Conservation (phyloP, 2,888 invertebrate genomes). For the Drosophila koepferae region DNA sequence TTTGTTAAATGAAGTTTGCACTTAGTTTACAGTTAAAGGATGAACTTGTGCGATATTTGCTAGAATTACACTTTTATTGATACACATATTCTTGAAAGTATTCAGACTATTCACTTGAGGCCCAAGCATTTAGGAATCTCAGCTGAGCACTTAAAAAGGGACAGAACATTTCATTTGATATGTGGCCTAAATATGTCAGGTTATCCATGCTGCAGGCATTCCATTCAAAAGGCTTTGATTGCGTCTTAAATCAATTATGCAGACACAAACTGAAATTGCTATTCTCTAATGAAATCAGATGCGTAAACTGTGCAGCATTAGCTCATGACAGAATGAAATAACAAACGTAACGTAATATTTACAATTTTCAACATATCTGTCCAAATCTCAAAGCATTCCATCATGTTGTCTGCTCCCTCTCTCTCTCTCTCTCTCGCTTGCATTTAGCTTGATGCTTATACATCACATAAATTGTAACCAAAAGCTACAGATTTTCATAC, state of each 20-base stretch:
- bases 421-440: neutral
- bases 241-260: conserved; percentile 48
- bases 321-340: conserved; percentile 33
- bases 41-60: conserved; percentile 30
- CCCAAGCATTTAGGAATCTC: neutral
- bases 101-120: neutral
- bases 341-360: conserved; percentile 38
- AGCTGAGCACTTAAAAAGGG: neutral
- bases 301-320: conserved; percentile 17
- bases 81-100: neutral
- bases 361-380: conserved; percentile 32
- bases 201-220: neutral
- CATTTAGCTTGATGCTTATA: conserved; percentile 24
- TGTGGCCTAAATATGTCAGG: conserved; percentile 15
- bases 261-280: conserved; percentile 37
- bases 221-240: neutral
- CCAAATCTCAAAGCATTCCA: conserved; percentile 29
- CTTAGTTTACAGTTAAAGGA: conserved; percentile 42
- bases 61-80: neutral
- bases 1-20: conserved; percentile 40
- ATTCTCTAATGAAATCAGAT: conserved; percentile 38
- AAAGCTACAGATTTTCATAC: conserved; percentile 24
- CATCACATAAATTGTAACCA: conserved; percentile 19
- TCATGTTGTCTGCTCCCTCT: neutral
- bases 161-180: neutral